Evolutionary conservation across 1,140 invertebrate genomes (phyloP), one percentile per base, ranked within the genome.

Genomic region (Psilanteris sp.): DNA sequence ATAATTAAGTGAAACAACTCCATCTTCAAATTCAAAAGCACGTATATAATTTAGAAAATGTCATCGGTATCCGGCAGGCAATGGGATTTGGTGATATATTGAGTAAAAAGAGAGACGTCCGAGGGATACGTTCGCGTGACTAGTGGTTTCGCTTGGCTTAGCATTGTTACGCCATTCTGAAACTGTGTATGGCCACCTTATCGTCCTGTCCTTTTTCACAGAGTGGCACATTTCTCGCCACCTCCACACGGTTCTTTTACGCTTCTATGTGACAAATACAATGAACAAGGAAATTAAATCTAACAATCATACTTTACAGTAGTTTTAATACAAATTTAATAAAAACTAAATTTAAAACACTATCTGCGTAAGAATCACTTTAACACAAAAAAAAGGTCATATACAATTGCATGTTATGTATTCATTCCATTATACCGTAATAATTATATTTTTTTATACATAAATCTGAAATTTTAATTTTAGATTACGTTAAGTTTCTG

Each of bases 91-190:
- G 32, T 73, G 68, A 62, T 57, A 64, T 68, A 57, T 68, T 37
- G 54, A 8, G 27, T 61, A 57, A 61, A 67, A 71, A 71, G 59
- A 52, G 62, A 55, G 78, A 48, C 54, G 64, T 59, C 36, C 43
- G 54, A 57, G 67, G 68, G 67, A 78, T 71, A 74, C 50, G 73
- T 67, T 83, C 79, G 81, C 81, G 80, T 83, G 81, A 81, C 80
- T 71, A 70, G 72, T 55, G 79, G 80, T 81, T 77, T 79, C 79
- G 81, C 68, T 66, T 79, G 70, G 78, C 80, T 83, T 36, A 78
- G 73, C 76, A 77, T 67, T 59, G 57, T 44, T 79, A 43, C 71
- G 79, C 80, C 76, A 85, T 81, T 46, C 75, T 80, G 6, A 7
- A 32, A 46, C 73, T 50, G 27, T 26, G n/a, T 26, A 8, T 26